Conservation (phyloP, 1,140 invertebrate species). For the Leptinotarsa defecta region DNA sequence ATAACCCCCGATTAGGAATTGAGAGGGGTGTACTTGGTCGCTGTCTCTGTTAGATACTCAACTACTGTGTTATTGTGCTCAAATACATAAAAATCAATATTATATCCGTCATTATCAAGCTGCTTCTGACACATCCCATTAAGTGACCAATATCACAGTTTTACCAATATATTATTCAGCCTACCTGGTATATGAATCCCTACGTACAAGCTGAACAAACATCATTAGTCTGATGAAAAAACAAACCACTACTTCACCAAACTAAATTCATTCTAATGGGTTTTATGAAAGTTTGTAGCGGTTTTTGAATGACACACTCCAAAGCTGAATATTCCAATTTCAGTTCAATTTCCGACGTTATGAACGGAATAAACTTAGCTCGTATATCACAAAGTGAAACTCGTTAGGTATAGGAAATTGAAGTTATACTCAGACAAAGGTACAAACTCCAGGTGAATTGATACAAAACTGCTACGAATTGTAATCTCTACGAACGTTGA, state of each 20-base stretch:
- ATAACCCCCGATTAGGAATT: too few relatives aligned
- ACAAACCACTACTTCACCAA: not conserved
- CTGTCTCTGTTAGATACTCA: too few relatives aligned
- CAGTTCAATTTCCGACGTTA: not conserved
- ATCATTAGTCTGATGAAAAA: too few relatives aligned
- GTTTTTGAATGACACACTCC: not conserved
- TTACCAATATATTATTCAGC: too few relatives aligned
- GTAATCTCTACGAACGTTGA: not conserved
- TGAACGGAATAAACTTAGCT: not conserved
- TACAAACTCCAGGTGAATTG: not conserved
- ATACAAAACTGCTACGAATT: not conserved
- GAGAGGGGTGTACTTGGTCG: too few relatives aligned
- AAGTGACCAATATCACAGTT: too few relatives aligned
- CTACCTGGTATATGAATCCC: too few relatives aligned
- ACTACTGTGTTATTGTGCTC: too few relatives aligned
- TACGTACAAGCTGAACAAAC: too few relatives aligned
- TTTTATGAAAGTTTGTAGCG: not conserved
- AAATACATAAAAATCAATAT: too few relatives aligned
- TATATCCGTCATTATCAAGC: too few relatives aligned
- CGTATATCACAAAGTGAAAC: conserved; percentile 6
- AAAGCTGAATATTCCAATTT: not conserved
- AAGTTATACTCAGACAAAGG: conserved; percentile 2
- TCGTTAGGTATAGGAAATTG: conserved; percentile 6
- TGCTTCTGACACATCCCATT: too few relatives aligned
- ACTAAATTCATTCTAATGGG: not conserved